Evolutionary conservation across 2,113 vertebrate genomes (phyloP).

Genomic region (Oncorhynchus tshawytscha): DNA sequence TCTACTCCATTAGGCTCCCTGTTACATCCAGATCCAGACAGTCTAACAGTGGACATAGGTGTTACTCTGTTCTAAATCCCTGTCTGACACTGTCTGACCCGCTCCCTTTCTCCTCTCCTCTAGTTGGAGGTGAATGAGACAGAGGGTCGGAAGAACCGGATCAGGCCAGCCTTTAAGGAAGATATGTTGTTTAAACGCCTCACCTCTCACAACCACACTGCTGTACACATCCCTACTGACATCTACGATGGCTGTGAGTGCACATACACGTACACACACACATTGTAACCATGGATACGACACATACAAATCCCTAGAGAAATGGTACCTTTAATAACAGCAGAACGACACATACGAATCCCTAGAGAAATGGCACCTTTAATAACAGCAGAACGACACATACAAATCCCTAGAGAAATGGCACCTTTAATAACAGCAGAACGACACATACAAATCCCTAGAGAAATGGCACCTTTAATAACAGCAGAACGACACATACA

Average conservation of each 20-base stretch:
- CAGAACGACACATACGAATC: constrained; percentile 26
- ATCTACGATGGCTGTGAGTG: constrained; percentile 99
- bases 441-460: constrained; percentile 28
- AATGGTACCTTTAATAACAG: not conserved
- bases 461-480: not conserved
- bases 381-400: constrained; percentile 22
- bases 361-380: not conserved
- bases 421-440: not conserved
- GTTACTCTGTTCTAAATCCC: no score
- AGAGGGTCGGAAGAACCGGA: constrained; percentile 80
- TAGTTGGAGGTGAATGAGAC: constrained; percentile 91
- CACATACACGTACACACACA: constrained; percentile 2
- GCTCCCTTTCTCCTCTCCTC: not conserved
- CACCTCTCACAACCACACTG: constrained; percentile 91
- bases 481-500: constrained; percentile 26
- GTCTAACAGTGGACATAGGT: no score
- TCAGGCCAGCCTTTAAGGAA: constrained; percentile 90
- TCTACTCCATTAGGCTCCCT: no score
- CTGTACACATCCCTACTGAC: constrained; percentile 97
- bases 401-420: not conserved
- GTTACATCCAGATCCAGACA: no score
- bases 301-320: constrained; percentile 23
- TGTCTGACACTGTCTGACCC: not conserved
- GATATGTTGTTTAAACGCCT: constrained; percentile 86
- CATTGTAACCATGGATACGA: constrained; percentile 50